These are phyloP conservation scores for Vanacampus margaritifer DNA, from an alignment of 2,113 vertebrate species.

Conservation along the genomic window DNA sequence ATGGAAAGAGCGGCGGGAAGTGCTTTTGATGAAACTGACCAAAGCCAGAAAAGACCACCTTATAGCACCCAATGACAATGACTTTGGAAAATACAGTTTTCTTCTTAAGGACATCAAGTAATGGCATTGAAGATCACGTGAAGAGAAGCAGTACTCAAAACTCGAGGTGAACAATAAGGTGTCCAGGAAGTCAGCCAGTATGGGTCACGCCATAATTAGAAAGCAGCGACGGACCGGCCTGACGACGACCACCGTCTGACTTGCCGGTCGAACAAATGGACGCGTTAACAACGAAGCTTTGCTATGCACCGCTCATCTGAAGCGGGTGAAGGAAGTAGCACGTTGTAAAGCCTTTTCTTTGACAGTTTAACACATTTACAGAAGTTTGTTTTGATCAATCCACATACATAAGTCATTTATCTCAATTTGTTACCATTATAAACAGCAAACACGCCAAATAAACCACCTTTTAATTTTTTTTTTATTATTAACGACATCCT, in stretches of 20 bases:
- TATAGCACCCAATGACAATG: slow-evolving; percentile 97
- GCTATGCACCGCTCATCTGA: slow-evolving; percentile 43
- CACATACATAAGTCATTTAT: slow-evolving; percentile 41
- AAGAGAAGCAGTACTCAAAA: slow-evolving; percentile 46
- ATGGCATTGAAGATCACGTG: slow-evolving; percentile 56
- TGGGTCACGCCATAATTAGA: slow-evolving; percentile 48
- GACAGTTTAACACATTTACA: slow-evolving; percentile 10
- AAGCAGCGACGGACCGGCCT: slow-evolving; percentile 34
- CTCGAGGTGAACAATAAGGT: slow-evolving; percentile 32
- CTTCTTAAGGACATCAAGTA: slow-evolving; percentile 98
- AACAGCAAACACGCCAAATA: slow-evolving; percentile 56
- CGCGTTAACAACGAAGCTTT: slow-evolving; percentile 41
- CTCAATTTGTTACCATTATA: slow-evolving; percentile 57
- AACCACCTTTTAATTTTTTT: slow-evolving; percentile 27
- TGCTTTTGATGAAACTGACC: slow-evolving; percentile 93
- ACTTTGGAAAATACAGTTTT: slow-evolving; percentile 99
- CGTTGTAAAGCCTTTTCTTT: background rate
- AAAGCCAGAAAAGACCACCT: slow-evolving; percentile 97
- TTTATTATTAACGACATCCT: slow-evolving; percentile 20
- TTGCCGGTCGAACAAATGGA: slow-evolving; percentile 41
- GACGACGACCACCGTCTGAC: slow-evolving; percentile 40
- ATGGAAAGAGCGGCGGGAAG: slow-evolving; percentile 90
- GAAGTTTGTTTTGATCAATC: slow-evolving; percentile 44
- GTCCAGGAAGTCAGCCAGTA: slow-evolving; percentile 18
- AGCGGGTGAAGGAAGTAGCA: slow-evolving; percentile 20